Evolutionary conservation across 2,113 vertebrate species (phyloP), one percentile per base, ranked within the genome.

Genomic region (Lamprologus speciosus): DNA sequence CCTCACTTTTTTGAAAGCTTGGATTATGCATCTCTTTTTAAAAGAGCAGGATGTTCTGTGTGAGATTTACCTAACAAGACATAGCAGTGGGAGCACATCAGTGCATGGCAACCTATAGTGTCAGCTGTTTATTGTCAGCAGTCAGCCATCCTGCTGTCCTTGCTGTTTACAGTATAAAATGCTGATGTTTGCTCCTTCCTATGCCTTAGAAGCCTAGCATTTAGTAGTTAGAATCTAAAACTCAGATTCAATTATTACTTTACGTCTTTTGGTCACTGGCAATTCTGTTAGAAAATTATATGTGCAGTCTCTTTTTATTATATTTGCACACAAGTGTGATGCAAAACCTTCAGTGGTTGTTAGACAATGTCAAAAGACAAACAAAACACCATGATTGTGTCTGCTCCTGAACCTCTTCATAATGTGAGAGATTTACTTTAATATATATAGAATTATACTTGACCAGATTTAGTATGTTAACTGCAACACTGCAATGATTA

Each of bases 61-160:
- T 63, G 82, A 91, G 87, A 90, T 89, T 91, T 88, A 87, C 85
- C 68, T 92, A 85, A 82, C 81, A 85, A 88, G 81, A 89, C 89
- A 88, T 45, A 92, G 87, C 86, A 88, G 89, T 35, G 75, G 85
- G 91, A 87, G 87, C 53, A 85, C 92, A 91, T 94, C 89, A 91
- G 89, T 82, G 85, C 70, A 83, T 51, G 85, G 90, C 88, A 92
- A 88, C 90, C 83, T 91, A 86, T 95, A 53, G 92, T 88, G 95
- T 96, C 95, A 95, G 94, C 96, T 95, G 91, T 96, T 96, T 94
- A 82, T 92, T 91, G 91, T 88, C 85, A 91, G 85, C 89, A 94
- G 93, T 91, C 93, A 89, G 93, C 91, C 91, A 91, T 95, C 91
- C 94, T 94, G 95, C 95, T 95, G 94, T 91, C 92, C 91, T 95